phyloP scores from a whole-genome alignment of 64 coral and sea anemone species.

The Porites australiensis region DNA sequence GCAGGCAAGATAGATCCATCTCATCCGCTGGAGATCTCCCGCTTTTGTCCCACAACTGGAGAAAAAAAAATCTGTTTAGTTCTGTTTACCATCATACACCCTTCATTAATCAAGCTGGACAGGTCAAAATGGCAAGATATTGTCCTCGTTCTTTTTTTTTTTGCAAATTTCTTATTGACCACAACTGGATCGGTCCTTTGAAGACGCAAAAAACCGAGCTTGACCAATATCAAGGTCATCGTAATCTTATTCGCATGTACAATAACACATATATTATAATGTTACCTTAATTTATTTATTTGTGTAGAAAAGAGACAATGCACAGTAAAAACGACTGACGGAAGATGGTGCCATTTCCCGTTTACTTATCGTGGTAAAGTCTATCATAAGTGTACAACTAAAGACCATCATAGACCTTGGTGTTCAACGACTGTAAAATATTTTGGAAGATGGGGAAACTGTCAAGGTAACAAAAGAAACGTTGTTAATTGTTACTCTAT shows the following conservation, averaged over 20 bases:
- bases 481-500: no score
- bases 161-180: no score
- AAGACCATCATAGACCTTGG: neutral
- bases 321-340: neutral
- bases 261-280: neutral
- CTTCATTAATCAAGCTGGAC: no score
- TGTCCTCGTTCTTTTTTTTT: no score
- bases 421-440: neutral
- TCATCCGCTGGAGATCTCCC: no score
- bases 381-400: neutral
- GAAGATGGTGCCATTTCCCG: constrained; percentile 16
- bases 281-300: neutral
- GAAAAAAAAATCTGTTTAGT: neutral
- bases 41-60: neutral
- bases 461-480: neutral
- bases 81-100: neutral
- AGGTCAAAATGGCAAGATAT: no score
- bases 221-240: no score
- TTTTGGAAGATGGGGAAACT: neutral
- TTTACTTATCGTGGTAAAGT: constrained; percentile 10
- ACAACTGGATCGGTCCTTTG: no score
- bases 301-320: neutral
- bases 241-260: no score
- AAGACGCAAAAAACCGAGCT: no score
- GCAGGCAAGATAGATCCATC: no score